Conservation (phyloP, 1,140 invertebrate species). For the Hypothenemus hampei region DNA sequence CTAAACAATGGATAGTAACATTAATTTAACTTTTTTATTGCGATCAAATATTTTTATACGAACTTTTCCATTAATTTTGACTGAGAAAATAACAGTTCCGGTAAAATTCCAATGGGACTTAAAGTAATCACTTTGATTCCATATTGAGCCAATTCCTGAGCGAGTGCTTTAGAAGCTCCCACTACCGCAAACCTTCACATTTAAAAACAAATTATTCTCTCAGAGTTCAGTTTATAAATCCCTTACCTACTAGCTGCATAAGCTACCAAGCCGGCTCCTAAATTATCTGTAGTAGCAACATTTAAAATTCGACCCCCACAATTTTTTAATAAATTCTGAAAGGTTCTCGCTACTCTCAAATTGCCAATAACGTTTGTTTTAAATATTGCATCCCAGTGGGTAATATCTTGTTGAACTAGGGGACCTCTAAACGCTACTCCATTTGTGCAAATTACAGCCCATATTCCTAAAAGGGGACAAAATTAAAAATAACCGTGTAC, state of each 20-base stretch:
- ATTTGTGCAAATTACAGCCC: constrained; percentile 76
- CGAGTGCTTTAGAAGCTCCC: constrained; percentile 65
- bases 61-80: constrained; percentile 53
- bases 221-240: neutral
- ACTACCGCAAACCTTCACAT: constrained; percentile 60
- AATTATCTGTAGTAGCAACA: constrained; percentile 47
- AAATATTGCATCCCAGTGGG: constrained; percentile 72
- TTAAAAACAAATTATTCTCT: neutral
- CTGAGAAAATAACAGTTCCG: constrained; percentile 55
- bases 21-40: neutral
- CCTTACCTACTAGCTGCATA: constrained; percentile 35
- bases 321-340: constrained; percentile 61
- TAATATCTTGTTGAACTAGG: constrained; percentile 64
- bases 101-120: constrained; percentile 63
- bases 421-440: constrained; percentile 64
- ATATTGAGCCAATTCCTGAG: constrained; percentile 60
- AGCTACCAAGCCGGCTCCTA: constrained; percentile 38
- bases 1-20: constrained; percentile 21
- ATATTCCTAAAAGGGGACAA: constrained; percentile 66
- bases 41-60: neutral
- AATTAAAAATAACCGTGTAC: too few species aligned
- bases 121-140: constrained; percentile 71
- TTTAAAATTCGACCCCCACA: constrained; percentile 58
- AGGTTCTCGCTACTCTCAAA: constrained; percentile 66
- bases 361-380: constrained; percentile 71